These are phyloP conservation scores for Sandelia bainsii DNA, from an alignment of 2,797 vertebrate genomes.

Conservation along the genomic window DNA sequence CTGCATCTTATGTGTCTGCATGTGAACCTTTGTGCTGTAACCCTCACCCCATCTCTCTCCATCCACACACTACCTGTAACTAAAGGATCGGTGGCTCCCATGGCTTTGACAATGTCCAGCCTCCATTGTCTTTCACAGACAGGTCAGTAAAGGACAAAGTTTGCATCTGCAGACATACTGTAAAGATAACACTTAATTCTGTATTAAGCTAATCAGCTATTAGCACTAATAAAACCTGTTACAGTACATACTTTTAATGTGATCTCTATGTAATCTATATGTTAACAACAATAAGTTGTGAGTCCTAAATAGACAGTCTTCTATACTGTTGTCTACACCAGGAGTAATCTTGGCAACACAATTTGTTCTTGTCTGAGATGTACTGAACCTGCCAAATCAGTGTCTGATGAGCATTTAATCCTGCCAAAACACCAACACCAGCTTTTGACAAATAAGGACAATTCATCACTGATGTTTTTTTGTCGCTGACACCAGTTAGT, in stretches of 20 bases:
- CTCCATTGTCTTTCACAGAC: slow-evolving; percentile 78
- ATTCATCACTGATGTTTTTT: neutral
- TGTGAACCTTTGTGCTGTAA: slow-evolving; percentile 58
- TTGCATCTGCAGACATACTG: neutral
- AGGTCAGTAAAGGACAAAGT: slow-evolving; percentile 76
- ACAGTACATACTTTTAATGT: neutral
- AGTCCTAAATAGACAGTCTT: neutral
- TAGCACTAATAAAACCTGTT: neutral
- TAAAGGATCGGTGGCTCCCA: slow-evolving; percentile 75
- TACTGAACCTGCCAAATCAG: slow-evolving; percentile 22
- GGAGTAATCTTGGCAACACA: slow-evolving; percentile 17
- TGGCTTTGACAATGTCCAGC: slow-evolving; percentile 69
- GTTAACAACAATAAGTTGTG: no score
- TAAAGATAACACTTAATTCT: neutral
- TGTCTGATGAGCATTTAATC: neutral
- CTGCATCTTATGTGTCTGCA: slow-evolving; percentile 67
- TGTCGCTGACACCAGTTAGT: neutral
- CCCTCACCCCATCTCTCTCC: slow-evolving; percentile 31
- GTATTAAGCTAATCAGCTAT: neutral
- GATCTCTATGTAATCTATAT: neutral
- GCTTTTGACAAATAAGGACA: neutral
- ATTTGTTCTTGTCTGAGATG: slow-evolving; percentile 25
- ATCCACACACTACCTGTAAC: slow-evolving; percentile 43
- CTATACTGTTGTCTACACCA: neutral
- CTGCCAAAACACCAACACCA: slow-evolving; percentile 6